These are phyloP conservation scores for Phoxinus dragarum DNA, from an alignment of 2,797 vertebrate species.

Conservation along the genomic window DNA sequence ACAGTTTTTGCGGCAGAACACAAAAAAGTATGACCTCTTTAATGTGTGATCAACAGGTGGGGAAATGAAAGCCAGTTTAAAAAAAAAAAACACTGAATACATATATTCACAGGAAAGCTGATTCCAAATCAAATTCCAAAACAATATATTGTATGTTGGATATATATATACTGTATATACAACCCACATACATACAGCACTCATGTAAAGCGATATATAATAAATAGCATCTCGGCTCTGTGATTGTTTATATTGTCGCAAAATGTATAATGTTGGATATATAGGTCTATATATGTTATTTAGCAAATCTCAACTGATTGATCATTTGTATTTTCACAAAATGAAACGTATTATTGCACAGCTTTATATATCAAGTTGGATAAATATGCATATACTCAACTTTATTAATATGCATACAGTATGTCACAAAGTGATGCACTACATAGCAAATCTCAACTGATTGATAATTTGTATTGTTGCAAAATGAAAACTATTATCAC, in stretches of 20 bases:
- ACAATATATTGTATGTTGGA: neutral
- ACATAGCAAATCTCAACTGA: neutral
- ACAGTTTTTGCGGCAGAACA: neutral
- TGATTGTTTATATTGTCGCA: too few relatives aligned
- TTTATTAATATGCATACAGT: too few relatives aligned
- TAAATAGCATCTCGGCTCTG: neutral
- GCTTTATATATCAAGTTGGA: too few relatives aligned
- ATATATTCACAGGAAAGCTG: neutral
- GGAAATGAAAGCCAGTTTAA: neutral
- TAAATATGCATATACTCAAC: too few relatives aligned
- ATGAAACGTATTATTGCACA: neutral
- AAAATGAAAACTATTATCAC: neutral
- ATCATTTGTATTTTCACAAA: neutral
- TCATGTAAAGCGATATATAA: neutral
- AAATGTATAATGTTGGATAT: neutral
- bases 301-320: neutral
- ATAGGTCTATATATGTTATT: too few relatives aligned
- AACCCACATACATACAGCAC: neutral
- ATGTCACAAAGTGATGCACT: too few relatives aligned
- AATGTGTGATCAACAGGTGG: neutral
- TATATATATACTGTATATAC: neutral
- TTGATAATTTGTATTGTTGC: neutral
- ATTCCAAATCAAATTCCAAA: neutral
- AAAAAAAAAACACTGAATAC: neutral
- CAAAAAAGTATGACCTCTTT: neutral